Evolutionary conservation across 2,113 vertebrate species (phyloP).

Genomic region (Macroglossus sobrinus): DNA sequence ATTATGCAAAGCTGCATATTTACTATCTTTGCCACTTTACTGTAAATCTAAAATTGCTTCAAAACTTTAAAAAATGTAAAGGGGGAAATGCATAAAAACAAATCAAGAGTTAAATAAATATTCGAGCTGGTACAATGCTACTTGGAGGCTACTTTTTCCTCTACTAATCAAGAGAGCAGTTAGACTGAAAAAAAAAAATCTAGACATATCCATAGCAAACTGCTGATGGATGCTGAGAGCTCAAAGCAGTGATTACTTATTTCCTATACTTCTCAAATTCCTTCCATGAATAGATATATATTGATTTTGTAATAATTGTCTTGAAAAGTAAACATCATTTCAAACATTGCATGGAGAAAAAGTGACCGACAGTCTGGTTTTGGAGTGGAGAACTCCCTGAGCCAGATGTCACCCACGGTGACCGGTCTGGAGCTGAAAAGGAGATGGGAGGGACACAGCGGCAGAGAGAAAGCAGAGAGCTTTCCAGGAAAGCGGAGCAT

Average conservation of each 20-base stretch:
- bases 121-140: background rate
- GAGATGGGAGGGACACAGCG: background rate
- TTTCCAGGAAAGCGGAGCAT: conserved; percentile 56
- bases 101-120: background rate
- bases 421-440: background rate
- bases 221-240: background rate
- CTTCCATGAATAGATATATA: background rate
- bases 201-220: background rate
- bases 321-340: background rate
- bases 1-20: background rate
- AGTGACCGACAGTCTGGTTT: background rate
- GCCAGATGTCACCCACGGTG: background rate
- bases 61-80: background rate
- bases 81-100: background rate
- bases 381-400: background rate
- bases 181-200: background rate
- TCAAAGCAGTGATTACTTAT: background rate
- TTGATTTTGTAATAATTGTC: background rate
- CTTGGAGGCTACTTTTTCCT: background rate
- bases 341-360: background rate
- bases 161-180: background rate
- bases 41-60: background rate
- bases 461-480: background rate
- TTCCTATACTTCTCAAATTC: background rate
- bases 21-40: background rate